Base-by-base conservation (phyloP, 2,797 vertebrate genomes). In the Chaunax sp. region DNA sequence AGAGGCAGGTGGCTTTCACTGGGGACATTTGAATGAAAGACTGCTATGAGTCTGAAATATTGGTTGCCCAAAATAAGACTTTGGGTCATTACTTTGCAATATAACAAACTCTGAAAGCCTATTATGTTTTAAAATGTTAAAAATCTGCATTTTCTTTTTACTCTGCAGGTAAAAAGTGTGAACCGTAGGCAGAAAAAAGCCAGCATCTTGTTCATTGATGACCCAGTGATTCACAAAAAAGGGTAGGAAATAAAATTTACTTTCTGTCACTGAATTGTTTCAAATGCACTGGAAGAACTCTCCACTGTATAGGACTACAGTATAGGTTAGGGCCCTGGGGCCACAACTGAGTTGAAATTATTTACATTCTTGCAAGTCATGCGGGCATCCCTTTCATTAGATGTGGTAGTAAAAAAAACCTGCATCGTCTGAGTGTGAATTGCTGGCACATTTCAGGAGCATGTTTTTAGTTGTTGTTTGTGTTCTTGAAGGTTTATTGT, bases 131-230 rank as follows among this genome's bases (percentile, higher is more conserved):
- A 47, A 46, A 40, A 22, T 50, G 8, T 44, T 62, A 40, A 3
- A 63, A 46, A 54, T 44, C 0, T 16, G 0, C 26, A 3, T 19
- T 58, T 0, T 55, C 64, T 0, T 55, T 64, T 49, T 57, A 14
- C 57, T 47, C 20, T 49, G 43, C 84, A 99, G 94, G 94, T 98
- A 0, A 98, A 96, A 84, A 91, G 82, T 3, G 92, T 99, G 57
- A 93, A 93, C 64, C 78, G 63, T 59, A 98, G 95, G 65, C 85
- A 80, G 6, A 94, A 76, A 49, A 98, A 92, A 81, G 96, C 96
- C 12, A 96, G 89, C n/a, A 90, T 99, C 56, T 26, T 96, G 51
- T 94, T 97, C 18, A 91, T 98, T 60, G 96, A 98, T 16, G 71
- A 87, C 33, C 70, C 62, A 15, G 81, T 88, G 10, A 80, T 85